Evolutionary conservation across 1,140 invertebrate genomes (phyloP), one percentile per base, ranked within the genome.

Genomic region (Papilio xuthus): DNA sequence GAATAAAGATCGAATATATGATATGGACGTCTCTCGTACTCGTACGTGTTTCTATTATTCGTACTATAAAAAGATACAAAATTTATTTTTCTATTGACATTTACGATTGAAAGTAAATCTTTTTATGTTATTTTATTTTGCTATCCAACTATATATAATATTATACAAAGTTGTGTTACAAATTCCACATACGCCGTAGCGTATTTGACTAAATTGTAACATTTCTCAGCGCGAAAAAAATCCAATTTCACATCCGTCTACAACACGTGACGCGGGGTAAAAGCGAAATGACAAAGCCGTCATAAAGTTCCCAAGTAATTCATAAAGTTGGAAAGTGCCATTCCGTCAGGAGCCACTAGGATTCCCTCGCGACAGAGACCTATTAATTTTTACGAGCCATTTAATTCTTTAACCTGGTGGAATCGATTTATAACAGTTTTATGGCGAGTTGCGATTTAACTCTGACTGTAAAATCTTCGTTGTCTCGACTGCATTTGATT

Each of bases 311-410:
- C 84, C 84, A 87, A 93, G 90, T 91, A 90, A 92, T 89, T 92
- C 88, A 91, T 89, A 93, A 91, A 91, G 81, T 89, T 83, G 86
- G 80, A 84, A 88, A 91, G 85, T 88, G 85, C 85, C 84, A 88
- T 89, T 89, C 82, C 81, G 81, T 77, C 73, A 80, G 75, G 82
- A 83, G 78, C 78, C 81, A 70, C 75, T 63, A 41, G 79, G 81
- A 83, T 83, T 81, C 81, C 86, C 78, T 80, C 79, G 80, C 85
- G 86, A 89, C 88, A 89, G 84, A 85, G 79, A 83, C 89, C 91
- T 92, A 93, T 92, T 93, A 91, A 92, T 93, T 93, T 92, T 93
- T 92, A 93, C 90, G 88, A 90, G 81, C 89, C 90, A 93, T 93
- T 92, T 89, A 91, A 90, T 91, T 90, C 90, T 91, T 92, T 90